Percentiles rank a stretch among this genome's conserved stretches.
Evolutionary conservation across 2,113 vertebrate species (phyloP).

Genomic region (Mastomys natalensis): DNA sequence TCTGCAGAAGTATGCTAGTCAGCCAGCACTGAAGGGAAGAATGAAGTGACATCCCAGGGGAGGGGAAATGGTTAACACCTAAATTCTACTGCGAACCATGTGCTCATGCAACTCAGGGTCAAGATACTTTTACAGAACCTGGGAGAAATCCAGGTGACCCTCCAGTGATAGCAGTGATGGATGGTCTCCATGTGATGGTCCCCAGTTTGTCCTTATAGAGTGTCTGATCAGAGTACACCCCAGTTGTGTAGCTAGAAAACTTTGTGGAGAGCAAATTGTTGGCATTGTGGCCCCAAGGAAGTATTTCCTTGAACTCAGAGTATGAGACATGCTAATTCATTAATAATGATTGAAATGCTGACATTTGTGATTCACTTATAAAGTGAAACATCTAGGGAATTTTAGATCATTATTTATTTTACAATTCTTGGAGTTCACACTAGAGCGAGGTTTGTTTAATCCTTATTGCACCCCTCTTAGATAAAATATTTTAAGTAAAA

Average conservation of each 20-base stretch:
- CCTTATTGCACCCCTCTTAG: not conserved
- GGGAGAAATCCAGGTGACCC: not conserved
- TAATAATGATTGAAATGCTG: not conserved
- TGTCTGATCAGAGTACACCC: not conserved
- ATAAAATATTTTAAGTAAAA: conserved; percentile 13
- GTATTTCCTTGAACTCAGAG: not conserved
- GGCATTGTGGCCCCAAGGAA: not conserved
- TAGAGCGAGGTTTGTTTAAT: not conserved
- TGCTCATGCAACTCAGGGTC: not conserved
- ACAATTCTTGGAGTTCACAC: conserved; percentile 9
- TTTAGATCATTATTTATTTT: conserved; percentile 26
- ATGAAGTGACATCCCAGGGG: not conserved
- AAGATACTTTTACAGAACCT: not conserved
- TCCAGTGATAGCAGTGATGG: not conserved
- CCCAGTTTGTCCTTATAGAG: not conserved
- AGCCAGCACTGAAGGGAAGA: not conserved
- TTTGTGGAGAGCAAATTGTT: not conserved
- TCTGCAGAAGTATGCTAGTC: not conserved
- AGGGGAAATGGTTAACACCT: not conserved
- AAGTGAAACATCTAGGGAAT: not conserved
- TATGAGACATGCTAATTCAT: not conserved
- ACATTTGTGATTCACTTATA: not conserved
- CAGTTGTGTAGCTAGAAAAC: not conserved
- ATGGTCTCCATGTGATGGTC: not conserved
- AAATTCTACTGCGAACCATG: not conserved